Conservation (phyloP, 2,888 invertebrate species). For the Xanthostigma xanthostigma region DNA sequence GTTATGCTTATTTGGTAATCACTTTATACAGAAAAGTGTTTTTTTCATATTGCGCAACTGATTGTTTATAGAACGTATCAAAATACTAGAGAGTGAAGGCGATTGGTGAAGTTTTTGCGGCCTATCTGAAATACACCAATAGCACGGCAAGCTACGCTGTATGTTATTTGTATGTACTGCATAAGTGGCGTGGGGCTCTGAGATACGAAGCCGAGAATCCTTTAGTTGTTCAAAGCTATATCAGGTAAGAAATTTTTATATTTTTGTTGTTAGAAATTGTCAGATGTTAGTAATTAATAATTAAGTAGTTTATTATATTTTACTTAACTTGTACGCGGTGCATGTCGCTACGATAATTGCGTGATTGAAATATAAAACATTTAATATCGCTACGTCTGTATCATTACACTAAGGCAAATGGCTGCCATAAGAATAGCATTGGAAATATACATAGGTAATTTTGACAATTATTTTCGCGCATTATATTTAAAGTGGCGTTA, state of each 20-base stretch:
- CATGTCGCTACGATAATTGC: conserved; percentile 17
- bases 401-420: conserved; percentile 33
- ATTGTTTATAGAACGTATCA: conserved; percentile 32
- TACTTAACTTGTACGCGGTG: conserved; percentile 19
- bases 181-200: conserved; percentile 48
- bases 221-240: conserved; percentile 38
- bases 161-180: conserved; percentile 38
- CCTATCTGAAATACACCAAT: conserved; percentile 43
- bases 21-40: not conserved
- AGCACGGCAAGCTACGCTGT: conserved; percentile 21
- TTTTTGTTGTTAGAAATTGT: conserved; percentile 34
- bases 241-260: conserved; percentile 44
- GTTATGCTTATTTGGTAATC: not conserved
- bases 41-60: conserved; percentile 23
- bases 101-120: conserved; percentile 43
- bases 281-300: conserved; percentile 29
- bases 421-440: conserved; percentile 38
- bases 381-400: conserved; percentile 24
- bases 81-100: conserved; percentile 27
- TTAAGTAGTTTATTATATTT: conserved; percentile 22
- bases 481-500: not conserved
- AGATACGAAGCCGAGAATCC: conserved; percentile 43
- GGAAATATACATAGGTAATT: conserved; percentile 18
- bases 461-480: conserved; percentile 16
- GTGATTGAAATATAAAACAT: conserved; percentile 22